Base-by-base conservation (phyloP, 2,797 vertebrate genomes). In the Malacoctenus gilli region DNA sequence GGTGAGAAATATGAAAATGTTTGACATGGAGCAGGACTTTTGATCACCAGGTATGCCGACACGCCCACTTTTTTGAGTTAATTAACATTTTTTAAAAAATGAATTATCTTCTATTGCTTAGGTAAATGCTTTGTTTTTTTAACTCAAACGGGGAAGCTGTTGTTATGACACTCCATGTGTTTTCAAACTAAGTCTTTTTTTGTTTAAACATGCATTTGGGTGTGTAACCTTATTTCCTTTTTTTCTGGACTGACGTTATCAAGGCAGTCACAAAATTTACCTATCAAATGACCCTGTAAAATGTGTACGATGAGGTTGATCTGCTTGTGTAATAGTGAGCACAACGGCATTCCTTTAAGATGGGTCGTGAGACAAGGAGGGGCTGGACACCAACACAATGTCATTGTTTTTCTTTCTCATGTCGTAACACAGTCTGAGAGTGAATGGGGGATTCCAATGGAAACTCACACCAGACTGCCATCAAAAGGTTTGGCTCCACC, bases 391-490 rank as follows among this genome's bases (percentile, higher is more conserved):
- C 36, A 31, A 32, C 40, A 48, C 39, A 30, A 16, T 15, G 20
- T 16, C 43, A 31, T 47, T 64, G 70, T 71, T 75, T n/a, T 79
- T 68, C 5, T 10, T 62, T 71, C 52, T 64, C 28, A 41, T 67
- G 62, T 60, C 48, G 48, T 59, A 47, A 72, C 16, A 50, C 76
- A 67, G 50, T 66, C 59, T 68, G 15, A 41, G 34, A 40, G 15
- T 53, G 25, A 76, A 60, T 23, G 43, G 13, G 28, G 25, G 53
- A 74, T 65, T 72, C 57, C 39, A 37, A 35, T 42, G 61, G 18
- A 68, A 77, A 68, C 43, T 48, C 55, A 64, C 15, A 55, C 31
- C 63, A 60, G 38, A 30, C 38, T 52, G 22, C 23, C 31, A 53
- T 59, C 56, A 38, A 36, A 53, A 23, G 15, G 36, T 34, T 30